Base-by-base conservation (phyloP, 2,888 invertebrate species). In the Caenorhabditis sp. region DNA sequence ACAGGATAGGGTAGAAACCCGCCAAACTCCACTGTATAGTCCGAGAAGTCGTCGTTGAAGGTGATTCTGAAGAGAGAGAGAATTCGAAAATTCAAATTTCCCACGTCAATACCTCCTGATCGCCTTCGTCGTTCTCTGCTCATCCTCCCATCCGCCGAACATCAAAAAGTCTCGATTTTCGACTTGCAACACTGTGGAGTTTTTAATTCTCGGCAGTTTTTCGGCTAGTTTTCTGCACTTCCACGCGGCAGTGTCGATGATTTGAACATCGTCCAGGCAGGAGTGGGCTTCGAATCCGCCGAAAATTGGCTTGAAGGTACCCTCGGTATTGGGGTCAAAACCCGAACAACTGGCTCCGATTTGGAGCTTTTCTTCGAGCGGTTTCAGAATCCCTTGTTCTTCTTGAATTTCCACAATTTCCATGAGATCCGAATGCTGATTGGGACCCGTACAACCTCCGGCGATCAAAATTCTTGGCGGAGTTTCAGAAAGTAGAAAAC, bases 101-200 rank as follows among this genome's bases (percentile, higher is more conserved):
- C 26, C 31, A 7, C 31, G 4, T 7, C 7, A 31, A 31, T 31
- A 81, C 81, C 75, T 85, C 74, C 82, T 56, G 54, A 89, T 86
- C n/a, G 89, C 80, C 16, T 87, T 81, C 41, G 80, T 77, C 61
- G 90, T 80, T 12, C 87, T 87, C 49, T 85, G 59, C 26, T 80
- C 86, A 54, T 88, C 90, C 72, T 90, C 89, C 90, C 90, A 90
- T n/a, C 90, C 90, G 16, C 90, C 90, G 63, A 90, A 85, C 41
- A 90, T 47, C 16, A 89, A 54, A 26, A 89, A 77, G 49, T 80
- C 64, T 22, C 63, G 70, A 31, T 49, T 22, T 44, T 44, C 44
- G 3, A 83, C 41, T 24, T 75, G 64, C 2, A 80, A n/a, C 51
- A 69, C 79, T 0, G 51, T 54, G 1, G 86, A 68, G 61, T 86